Evolutionary conservation across 2,113 vertebrate species (phyloP).

Genomic region (Chaenocephalus aceratus): DNA sequence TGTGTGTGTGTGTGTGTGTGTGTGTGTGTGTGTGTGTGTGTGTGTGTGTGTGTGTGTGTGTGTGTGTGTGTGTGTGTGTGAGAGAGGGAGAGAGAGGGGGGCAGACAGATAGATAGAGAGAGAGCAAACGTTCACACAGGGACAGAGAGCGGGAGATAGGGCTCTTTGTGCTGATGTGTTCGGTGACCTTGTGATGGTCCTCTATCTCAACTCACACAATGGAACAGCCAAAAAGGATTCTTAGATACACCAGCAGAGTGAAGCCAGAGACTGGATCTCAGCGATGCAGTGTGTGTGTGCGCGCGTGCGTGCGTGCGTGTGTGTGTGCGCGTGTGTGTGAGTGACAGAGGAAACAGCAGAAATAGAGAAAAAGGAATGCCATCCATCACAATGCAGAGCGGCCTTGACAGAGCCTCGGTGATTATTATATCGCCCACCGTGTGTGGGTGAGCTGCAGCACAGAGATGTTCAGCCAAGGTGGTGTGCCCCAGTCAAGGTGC

Average conservation of each 20-base stretch:
- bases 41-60: slow-evolving; percentile 3
- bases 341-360: slow-evolving; percentile 53
- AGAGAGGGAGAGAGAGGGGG: slow-evolving; percentile 34
- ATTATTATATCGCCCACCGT: slow-evolving; percentile 68
- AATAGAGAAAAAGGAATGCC: slow-evolving; percentile 64
- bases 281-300: slow-evolving; percentile 51
- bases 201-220: slow-evolving; percentile 76
- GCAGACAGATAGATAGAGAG: slow-evolving; percentile 54
- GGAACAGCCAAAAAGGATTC: slow-evolving; percentile 75
- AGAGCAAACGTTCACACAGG: slow-evolving; percentile 37
- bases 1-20: neutral
- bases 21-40: slow-evolving; percentile 8
- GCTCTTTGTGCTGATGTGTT: slow-evolving; percentile 75
- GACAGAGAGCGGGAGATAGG: slow-evolving; percentile 69
- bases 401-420: slow-evolving; percentile 61
- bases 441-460: slow-evolving; percentile 60
- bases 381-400: slow-evolving; percentile 70
- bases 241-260: slow-evolving; percentile 73
- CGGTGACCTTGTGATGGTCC: slow-evolving; percentile 79
- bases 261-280: slow-evolving; percentile 64
- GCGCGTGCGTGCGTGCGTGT: neutral
- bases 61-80: slow-evolving; percentile 10
- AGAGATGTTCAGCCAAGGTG: slow-evolving; percentile 38
- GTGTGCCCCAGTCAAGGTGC: slow-evolving; percentile 38
- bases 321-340: slow-evolving; percentile 1